Conservation (phyloP, 2,113 vertebrate species). For the Pedetes capensis region DNA sequence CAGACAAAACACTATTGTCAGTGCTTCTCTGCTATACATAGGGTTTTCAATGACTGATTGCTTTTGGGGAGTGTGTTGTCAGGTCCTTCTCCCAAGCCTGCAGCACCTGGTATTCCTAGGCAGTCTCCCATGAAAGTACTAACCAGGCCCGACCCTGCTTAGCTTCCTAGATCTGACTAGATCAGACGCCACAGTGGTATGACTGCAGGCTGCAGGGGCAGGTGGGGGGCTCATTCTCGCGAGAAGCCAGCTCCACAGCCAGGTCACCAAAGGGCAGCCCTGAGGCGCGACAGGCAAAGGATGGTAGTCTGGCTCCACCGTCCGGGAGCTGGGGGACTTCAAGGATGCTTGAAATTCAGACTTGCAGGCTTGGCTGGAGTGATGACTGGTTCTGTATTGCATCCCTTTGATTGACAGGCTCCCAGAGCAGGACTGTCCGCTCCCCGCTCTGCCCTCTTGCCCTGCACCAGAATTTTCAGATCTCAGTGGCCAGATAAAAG, state of each 20-base stretch:
- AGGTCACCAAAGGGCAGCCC: too few species aligned
- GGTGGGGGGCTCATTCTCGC: not conserved
- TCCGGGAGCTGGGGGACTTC: not conserved
- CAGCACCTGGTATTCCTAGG: too few species aligned
- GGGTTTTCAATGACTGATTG: too few species aligned
- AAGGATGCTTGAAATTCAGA: not conserved
- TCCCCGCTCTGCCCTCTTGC: not conserved
- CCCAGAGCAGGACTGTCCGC: not conserved
- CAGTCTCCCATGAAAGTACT: too few species aligned
- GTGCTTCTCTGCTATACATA: too few species aligned
- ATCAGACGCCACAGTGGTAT: too few species aligned
- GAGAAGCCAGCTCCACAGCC: not conserved
- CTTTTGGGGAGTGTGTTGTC: too few species aligned
- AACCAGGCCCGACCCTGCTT: too few species aligned
- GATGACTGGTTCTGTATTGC: not conserved
- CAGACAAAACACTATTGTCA: too few species aligned
- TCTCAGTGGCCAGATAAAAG: slow-evolving; percentile 43
- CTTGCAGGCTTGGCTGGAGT: not conserved
- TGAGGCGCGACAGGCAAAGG: accelerated
- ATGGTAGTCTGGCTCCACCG: not conserved
- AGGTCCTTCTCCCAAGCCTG: too few species aligned
- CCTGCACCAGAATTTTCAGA: not conserved
- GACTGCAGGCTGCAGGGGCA: too few species aligned
- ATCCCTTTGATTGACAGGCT: not conserved
- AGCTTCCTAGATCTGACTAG: too few species aligned